A percentile compares a stretch with the other conserved stretches of the same genome.
These are phyloP conservation scores for Thamnophis sirtalis DNA, from an alignment of 2,113 vertebrate genomes.

Conservation along the genomic window DNA sequence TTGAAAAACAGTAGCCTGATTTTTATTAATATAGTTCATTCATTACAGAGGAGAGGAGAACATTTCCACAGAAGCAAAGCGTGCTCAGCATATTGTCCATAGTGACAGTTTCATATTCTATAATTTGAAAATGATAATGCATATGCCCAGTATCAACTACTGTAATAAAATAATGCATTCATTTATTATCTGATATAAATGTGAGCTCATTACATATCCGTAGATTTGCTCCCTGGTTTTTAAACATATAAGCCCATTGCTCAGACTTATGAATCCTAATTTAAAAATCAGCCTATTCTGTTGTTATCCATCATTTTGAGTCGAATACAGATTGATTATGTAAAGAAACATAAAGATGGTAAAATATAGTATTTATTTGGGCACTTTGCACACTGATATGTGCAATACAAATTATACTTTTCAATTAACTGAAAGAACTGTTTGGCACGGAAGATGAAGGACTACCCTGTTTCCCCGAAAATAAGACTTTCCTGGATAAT, in stretches of 20 bases:
- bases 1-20: neutral
- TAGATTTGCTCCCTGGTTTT: neutral
- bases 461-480: neutral
- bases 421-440: neutral
- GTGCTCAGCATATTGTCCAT: neutral
- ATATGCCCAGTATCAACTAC: neutral
- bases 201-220: neutral
- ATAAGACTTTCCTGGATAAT: no score
- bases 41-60: neutral
- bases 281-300: neutral
- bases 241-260: neutral
- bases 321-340: neutral
- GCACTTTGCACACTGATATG: neutral
- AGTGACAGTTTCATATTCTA: neutral
- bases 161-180: neutral
- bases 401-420: neutral
- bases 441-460: neutral
- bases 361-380: neutral
- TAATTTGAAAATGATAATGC: neutral
- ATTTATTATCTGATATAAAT: neutral
- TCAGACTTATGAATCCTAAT: neutral
- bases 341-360: neutral
- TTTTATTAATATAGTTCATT: neutral
- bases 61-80: neutral
- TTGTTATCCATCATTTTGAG: neutral